Evolutionary conservation across 2,113 vertebrate genomes (phyloP).

Genomic region (Halcyon malimbica): DNA sequence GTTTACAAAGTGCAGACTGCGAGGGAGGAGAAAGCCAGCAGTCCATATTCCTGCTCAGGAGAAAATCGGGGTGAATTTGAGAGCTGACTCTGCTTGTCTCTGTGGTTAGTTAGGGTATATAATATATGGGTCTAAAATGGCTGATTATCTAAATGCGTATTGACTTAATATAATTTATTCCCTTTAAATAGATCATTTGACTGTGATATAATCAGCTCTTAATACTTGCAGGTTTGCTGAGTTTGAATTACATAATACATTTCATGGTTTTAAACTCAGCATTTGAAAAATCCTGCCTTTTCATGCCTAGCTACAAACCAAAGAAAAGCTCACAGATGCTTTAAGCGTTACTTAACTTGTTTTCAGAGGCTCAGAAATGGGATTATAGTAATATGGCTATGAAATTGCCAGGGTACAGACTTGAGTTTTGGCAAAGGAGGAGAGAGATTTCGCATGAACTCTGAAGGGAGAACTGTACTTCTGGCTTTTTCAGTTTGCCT

Average conservation of each 20-base stretch:
- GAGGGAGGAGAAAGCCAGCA: not conserved
- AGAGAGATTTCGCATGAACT: not conserved
- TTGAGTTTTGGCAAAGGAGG: not conserved
- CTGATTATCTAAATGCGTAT: not conserved
- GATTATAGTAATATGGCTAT: not conserved
- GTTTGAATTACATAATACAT: not conserved
- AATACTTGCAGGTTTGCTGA: not conserved
- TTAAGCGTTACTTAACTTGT: constrained; percentile 37
- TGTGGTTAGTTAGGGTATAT: not conserved
- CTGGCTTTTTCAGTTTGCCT: not conserved
- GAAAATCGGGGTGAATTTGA: not conserved
- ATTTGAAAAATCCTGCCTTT: not conserved
- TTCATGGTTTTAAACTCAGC: not conserved
- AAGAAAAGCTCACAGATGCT: not conserved
- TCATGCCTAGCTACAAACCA: not conserved
- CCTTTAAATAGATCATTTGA: not conserved
- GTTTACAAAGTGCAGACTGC: not conserved
- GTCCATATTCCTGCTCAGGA: not conserved
- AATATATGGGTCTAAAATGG: not conserved
- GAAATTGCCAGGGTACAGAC: not conserved
- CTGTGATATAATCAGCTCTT: not conserved
- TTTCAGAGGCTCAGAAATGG: constrained; percentile 37
- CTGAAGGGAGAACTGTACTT: not conserved
- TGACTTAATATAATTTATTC: not conserved
- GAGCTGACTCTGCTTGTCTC: not conserved